A percentile compares a stretch with the other conserved stretches of the same genome.
Conservation (phyloP, 2,113 vertebrate genomes). For the Euleptes europaea region DNA sequence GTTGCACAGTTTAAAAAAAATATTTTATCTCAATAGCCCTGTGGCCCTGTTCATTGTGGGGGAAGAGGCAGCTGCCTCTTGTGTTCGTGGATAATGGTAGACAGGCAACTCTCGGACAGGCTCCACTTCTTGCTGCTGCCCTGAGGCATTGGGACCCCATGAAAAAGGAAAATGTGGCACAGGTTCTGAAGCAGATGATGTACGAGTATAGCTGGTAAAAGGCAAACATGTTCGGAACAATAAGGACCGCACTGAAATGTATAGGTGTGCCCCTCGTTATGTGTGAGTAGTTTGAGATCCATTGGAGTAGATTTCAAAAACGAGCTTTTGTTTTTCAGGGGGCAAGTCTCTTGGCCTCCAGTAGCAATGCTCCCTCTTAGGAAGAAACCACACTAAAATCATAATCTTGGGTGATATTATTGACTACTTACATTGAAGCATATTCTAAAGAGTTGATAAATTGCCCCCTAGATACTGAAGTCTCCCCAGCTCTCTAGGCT, state of each 20-base stretch:
- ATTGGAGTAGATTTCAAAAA: not conserved
- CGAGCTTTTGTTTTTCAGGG: not conserved
- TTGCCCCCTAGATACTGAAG: not conserved
- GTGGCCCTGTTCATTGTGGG: not conserved
- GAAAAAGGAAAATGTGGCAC: not conserved
- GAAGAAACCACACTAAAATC: not conserved
- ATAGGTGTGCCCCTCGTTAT: not conserved
- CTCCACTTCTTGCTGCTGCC: not conserved
- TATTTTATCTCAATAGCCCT: not conserved
- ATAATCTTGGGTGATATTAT: not conserved
- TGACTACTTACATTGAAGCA: not conserved
- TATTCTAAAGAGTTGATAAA: not conserved
- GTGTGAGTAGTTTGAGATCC: not conserved
- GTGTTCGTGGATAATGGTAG: not conserved
- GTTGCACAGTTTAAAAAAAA: not conserved
- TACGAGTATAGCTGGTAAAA: not conserved
- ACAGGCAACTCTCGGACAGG: not conserved
- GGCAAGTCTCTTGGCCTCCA: not conserved
- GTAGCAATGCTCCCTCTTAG: not conserved
- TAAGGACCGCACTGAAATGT: not conserved
- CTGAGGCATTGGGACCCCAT: not conserved
- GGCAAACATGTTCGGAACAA: not conserved
- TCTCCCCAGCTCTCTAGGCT: no score
- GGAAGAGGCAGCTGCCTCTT: constrained; percentile 7
- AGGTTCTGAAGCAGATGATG: not conserved